Evolutionary conservation across 2,888 invertebrate genomes (phyloP).

Genomic region (Leptarthrus brevirostris): DNA sequence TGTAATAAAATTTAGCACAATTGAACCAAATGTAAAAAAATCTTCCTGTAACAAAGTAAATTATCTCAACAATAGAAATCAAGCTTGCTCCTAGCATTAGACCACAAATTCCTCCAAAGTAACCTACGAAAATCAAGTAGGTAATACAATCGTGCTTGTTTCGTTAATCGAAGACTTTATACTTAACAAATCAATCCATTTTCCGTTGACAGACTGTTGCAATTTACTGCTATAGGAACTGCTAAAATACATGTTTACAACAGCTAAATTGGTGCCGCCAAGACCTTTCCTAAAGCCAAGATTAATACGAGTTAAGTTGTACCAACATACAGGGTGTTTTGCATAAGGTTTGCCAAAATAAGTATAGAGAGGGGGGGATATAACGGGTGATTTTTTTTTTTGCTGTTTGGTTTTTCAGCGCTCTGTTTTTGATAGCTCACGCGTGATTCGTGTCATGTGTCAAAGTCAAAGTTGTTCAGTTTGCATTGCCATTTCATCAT

Average conservation of each 20-base stretch:
- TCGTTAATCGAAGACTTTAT: conserved; percentile 54
- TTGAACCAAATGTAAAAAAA: conserved; percentile 58
- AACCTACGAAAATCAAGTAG: conserved; percentile 57
- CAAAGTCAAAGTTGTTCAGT: too few species aligned
- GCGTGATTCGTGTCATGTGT: too few species aligned
- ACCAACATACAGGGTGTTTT: too few species aligned
- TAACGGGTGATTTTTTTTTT: too few species aligned
- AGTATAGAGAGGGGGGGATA: too few species aligned
- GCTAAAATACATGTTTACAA: conserved; percentile 46
- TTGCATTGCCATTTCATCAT: too few species aligned
- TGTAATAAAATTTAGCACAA: not conserved
- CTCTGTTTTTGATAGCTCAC: too few species aligned
- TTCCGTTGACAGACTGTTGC: conserved; percentile 44
- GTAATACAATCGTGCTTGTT: not conserved
- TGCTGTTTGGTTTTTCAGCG: too few species aligned
- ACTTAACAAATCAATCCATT: conserved; percentile 50
- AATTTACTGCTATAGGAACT: conserved; percentile 13
- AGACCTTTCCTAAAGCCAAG: conserved; percentile 38
- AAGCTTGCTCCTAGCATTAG: conserved; percentile 65
- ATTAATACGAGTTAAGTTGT: too few species aligned
- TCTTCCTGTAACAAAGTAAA: conserved; percentile 63
- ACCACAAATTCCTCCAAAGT: conserved; percentile 64
- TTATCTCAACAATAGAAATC: conserved; percentile 62
- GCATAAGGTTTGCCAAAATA: too few species aligned
- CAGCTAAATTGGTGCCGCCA: not conserved